phyloP scores from a whole-genome alignment of 2,888 invertebrate genomes.

The Torymus tubicola region DNA sequence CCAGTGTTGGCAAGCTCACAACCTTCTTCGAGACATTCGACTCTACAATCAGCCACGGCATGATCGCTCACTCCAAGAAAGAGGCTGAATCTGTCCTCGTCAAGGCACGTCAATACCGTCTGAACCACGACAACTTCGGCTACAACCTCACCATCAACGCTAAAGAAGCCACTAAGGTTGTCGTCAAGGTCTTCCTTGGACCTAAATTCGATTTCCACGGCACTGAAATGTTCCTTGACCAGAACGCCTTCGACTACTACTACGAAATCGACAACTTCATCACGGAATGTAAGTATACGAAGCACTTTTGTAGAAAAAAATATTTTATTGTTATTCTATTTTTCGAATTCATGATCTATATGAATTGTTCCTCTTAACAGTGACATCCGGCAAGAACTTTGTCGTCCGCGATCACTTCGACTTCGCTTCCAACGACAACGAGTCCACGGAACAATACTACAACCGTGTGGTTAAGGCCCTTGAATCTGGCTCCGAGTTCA shows the following conservation, averaged over 20 bases:
- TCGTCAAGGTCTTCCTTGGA: slow-evolving; percentile 82
- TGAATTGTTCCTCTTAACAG: slow-evolving; percentile 58
- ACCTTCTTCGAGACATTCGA: slow-evolving; percentile 85
- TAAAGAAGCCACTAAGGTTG: slow-evolving; percentile 79
- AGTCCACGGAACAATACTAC: slow-evolving; percentile 66
- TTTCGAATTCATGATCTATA: background rate
- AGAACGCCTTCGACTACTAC: slow-evolving; percentile 78
- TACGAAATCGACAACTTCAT: slow-evolving; percentile 78
- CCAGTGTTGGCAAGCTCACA: slow-evolving; percentile 81
- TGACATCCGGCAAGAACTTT: slow-evolving; percentile 82
- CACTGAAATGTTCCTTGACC: slow-evolving; percentile 78
- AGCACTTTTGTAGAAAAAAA: too few relatives aligned
- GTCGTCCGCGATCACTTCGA: slow-evolving; percentile 83
- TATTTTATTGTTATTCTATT: background rate
- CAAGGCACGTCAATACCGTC: slow-evolving; percentile 82
- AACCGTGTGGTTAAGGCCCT: slow-evolving; percentile 58
- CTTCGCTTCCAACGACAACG: slow-evolving; percentile 80
- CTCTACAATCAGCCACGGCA: slow-evolving; percentile 81
- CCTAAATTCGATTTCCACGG: slow-evolving; percentile 83
- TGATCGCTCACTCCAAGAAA: slow-evolving; percentile 72
- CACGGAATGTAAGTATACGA: slow-evolving; percentile 67
- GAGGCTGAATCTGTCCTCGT: slow-evolving; percentile 76
- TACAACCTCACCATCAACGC: slow-evolving; percentile 80
- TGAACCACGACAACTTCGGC: slow-evolving; percentile 84
- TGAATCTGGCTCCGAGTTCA: slow-evolving; percentile 76